Evolutionary conservation across 2,888 invertebrate species (phyloP).

Genomic region (Nymphalis c-album): DNA sequence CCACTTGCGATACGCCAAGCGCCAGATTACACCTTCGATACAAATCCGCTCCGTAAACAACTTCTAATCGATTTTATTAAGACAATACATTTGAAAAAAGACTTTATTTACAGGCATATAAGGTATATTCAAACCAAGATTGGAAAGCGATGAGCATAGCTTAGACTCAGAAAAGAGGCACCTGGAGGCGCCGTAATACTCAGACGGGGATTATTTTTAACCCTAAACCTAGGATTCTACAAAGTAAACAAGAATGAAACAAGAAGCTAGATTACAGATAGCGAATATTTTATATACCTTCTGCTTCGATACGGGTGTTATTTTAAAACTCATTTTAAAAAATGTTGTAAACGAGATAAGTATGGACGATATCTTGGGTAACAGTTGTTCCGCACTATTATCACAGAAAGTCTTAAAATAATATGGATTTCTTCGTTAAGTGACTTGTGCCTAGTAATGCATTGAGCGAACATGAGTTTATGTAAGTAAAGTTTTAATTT

Average conservation of each 20-base stretch:
- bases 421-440: too few species aligned
- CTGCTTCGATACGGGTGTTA: slow-evolving; percentile 2
- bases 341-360: neutral
- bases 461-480: too few species aligned
- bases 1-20: slow-evolving; percentile 40
- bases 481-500: too few species aligned
- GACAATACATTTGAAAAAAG: slow-evolving; percentile 38
- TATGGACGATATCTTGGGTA: neutral
- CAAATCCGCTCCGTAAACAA: slow-evolving; percentile 64
- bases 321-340: neutral
- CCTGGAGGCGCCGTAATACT: slow-evolving; percentile 60
- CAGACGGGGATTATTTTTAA: slow-evolving; percentile 64
- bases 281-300: slow-evolving; percentile 13
- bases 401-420: too few species aligned
- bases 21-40: slow-evolving; percentile 62
- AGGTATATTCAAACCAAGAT: slow-evolving; percentile 27
- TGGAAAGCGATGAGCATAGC: slow-evolving; percentile 8
- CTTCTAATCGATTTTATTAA: slow-evolving; percentile 57
- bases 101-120: slow-evolving; percentile 42
- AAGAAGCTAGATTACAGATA: slow-evolving; percentile 47
- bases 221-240: slow-evolving; percentile 50
- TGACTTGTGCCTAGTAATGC: too few species aligned
- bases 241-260: slow-evolving; percentile 48
- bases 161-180: slow-evolving; percentile 52
- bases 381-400: neutral